Percentiles rank a stretch among this genome's conserved stretches.
phyloP scores from a whole-genome alignment of 2,113 vertebrate genomes.

The Prietella phreatophila region DNA sequence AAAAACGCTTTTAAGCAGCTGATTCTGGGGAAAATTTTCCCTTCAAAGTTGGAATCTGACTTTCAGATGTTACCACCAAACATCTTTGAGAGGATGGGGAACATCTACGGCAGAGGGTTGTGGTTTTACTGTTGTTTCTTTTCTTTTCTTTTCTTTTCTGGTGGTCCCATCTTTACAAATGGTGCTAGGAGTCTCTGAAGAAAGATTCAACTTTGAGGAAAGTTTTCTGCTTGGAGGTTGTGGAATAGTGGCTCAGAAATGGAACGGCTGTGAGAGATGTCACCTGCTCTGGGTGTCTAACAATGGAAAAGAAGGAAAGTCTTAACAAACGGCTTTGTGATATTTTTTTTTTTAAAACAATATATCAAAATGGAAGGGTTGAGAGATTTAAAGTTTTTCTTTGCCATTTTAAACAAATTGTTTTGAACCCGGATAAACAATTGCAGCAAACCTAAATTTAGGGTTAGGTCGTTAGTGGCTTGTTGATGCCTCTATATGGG shows the following conservation, averaged over 20 bases:
- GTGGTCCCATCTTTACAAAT: constrained; percentile 47
- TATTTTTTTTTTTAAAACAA: constrained; percentile 24
- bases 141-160: constrained; percentile 50
- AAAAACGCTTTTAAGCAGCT: constrained; percentile 72
- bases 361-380: constrained; percentile 2
- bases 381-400: not conserved
- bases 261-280: constrained; percentile 54
- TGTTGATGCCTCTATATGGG: constrained; percentile 4
- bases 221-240: constrained; percentile 71
- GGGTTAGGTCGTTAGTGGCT: not conserved
- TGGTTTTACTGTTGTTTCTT: not conserved
- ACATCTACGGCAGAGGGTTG: constrained; percentile 10
- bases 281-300: constrained; percentile 73
- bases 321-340: constrained; percentile 40
- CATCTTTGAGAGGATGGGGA: constrained; percentile 51
- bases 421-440: constrained; percentile 27
- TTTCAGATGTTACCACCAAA: constrained; percentile 58
- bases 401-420: constrained; percentile 28
- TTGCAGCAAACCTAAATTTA: constrained; percentile 27
- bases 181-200: constrained; percentile 45
- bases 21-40: constrained; percentile 75
- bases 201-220: constrained; percentile 73
- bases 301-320: not conserved
- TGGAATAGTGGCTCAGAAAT: constrained; percentile 59
- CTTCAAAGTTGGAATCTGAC: constrained; percentile 82